Conservation (phyloP, 35 echinoderm and acorn worm species). For the Lytechinus pictus region DNA sequence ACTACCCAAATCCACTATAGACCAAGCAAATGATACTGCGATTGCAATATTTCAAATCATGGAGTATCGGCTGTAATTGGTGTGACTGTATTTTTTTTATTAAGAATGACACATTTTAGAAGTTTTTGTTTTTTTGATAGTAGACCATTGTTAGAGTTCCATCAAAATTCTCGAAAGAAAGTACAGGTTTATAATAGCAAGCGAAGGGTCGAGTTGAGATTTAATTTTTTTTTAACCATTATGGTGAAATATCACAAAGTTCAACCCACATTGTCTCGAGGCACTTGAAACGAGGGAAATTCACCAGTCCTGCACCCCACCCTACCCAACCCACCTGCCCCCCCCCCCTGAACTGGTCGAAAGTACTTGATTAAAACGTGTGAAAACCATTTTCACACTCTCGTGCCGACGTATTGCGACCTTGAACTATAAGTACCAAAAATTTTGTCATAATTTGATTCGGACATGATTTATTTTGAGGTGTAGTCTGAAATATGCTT, state of each 20-base stretch:
- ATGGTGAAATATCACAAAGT: not conserved
- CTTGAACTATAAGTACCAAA: not conserved
- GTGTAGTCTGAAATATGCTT: not conserved
- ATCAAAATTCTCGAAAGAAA: not conserved
- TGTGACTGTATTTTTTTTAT: too few relatives aligned
- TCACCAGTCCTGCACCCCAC: not conserved
- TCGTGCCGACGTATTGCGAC: not conserved
- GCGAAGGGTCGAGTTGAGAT: too few relatives aligned
- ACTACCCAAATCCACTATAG: too few relatives aligned
- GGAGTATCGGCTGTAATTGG: too few relatives aligned
- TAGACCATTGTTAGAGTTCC: not conserved
- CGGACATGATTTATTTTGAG: not conserved
- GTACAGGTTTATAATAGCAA: too few relatives aligned
- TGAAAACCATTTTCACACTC: not conserved
- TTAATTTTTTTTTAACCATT: not conserved
- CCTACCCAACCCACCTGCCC: too few relatives aligned
- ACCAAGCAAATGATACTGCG: too few relatives aligned
- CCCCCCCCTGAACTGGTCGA: not conserved
- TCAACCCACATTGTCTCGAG: not conserved
- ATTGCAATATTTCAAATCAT: too few relatives aligned
- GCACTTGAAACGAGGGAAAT: not conserved
- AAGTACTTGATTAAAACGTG: conserved; percentile 13
- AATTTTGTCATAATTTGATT: not conserved
- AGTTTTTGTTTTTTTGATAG: too few relatives aligned
- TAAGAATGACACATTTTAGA: not conserved